Conservation (phyloP, 2,797 vertebrate genomes). For the Eulemur mongoz region DNA sequence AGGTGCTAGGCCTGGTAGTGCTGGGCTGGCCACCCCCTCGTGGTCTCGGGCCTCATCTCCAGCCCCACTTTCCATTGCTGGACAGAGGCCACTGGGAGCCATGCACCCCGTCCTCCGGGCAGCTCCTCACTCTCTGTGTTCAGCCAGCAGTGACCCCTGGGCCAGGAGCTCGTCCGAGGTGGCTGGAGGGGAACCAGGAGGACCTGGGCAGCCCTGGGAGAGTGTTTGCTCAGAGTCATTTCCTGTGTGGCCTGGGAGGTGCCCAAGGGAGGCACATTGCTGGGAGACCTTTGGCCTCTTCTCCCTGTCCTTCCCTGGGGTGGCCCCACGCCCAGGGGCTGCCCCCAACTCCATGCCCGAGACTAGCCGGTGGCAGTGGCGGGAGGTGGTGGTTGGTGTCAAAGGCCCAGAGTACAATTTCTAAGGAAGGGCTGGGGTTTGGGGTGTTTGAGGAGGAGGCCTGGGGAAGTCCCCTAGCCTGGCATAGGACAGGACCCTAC, state of each 20-base stretch:
- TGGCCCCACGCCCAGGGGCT: background rate
- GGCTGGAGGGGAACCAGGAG: background rate
- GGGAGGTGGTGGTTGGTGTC: background rate
- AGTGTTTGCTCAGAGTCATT: background rate
- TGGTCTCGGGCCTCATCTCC: fast-evolving
- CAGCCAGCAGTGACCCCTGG: fast-evolving
- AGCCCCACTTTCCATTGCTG: background rate
- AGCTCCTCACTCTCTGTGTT: background rate
- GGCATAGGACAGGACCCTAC: background rate
- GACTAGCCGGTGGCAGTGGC: background rate
- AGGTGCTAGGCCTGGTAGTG: fast-evolving
- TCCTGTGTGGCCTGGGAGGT: background rate
- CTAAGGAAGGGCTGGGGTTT: fast-evolving
- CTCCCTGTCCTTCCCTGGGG: background rate
- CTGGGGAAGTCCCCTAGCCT: fast-evolving
- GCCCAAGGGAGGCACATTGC: fast-evolving
- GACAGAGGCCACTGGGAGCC: background rate
- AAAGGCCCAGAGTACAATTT: background rate
- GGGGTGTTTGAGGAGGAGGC: background rate
- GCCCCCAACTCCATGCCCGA: no score
- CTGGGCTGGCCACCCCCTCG: no score
- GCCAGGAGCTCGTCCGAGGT: background rate
- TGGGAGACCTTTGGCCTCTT: fast-evolving
- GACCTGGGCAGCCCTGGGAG: background rate
- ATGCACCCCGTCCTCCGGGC: fast-evolving